phyloP scores from a whole-genome alignment of 2,113 vertebrate species.

The Trematomus loennbergii region DNA sequence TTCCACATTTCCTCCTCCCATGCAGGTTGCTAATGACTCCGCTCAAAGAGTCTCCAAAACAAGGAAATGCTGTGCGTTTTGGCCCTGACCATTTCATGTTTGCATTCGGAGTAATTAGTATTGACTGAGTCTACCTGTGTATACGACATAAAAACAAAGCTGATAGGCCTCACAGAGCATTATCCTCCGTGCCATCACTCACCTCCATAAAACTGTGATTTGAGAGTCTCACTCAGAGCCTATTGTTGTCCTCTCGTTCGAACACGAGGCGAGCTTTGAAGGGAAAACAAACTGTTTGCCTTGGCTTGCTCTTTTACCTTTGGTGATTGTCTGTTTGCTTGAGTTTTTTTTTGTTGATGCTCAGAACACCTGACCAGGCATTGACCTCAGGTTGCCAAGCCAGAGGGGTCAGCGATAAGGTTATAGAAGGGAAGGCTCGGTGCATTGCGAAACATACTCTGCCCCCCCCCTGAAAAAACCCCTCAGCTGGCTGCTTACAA shows the following conservation, averaged over 20 bases:
- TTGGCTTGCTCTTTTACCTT: slow-evolving; percentile 73
- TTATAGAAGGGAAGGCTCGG: slow-evolving; percentile 51
- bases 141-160: slow-evolving; percentile 68
- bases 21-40: slow-evolving; percentile 60
- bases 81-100: slow-evolving; percentile 73
- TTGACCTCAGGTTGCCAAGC: slow-evolving; percentile 72
- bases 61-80: slow-evolving; percentile 37
- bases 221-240: slow-evolving; percentile 60
- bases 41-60: slow-evolving; percentile 57
- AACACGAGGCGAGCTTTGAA: slow-evolving; percentile 70
- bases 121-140: slow-evolving; percentile 70
- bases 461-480: slow-evolving; percentile 38
- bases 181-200: slow-evolving; percentile 67
- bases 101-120: slow-evolving; percentile 67
- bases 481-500: slow-evolving; percentile 91
- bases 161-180: slow-evolving; percentile 55
- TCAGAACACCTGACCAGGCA: slow-evolving; percentile 82
- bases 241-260: slow-evolving; percentile 74
- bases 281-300: slow-evolving; percentile 74
- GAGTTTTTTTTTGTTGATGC: slow-evolving; percentile 44
- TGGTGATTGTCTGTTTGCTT: slow-evolving; percentile 75
- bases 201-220: slow-evolving; percentile 75
- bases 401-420: slow-evolving; percentile 54
- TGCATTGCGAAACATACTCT: slow-evolving; percentile 33
- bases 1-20: slow-evolving; percentile 60